A percentile compares a stretch with the other conserved stretches of the same genome.
phyloP scores from a whole-genome alignment of 1,140 invertebrate genomes.

The Parasteatoda tepidariorum region DNA sequence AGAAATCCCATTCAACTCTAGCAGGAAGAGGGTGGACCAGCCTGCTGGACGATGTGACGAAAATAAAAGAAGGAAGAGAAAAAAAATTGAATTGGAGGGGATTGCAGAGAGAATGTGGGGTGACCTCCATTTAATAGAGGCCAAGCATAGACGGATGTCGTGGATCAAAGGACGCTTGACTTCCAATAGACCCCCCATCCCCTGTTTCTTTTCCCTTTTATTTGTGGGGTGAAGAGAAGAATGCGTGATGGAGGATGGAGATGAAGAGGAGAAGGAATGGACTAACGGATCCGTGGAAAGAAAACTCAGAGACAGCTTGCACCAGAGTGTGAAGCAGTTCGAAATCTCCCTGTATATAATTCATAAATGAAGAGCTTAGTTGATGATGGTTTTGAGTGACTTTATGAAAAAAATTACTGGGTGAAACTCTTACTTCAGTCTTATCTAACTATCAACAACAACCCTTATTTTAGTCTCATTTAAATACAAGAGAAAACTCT shows the following conservation, averaged over 20 bases:
- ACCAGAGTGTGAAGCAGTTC: no score
- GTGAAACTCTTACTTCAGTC: no score
- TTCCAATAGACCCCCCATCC: slow-evolving; percentile 6
- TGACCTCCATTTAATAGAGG: slow-evolving; percentile 56
- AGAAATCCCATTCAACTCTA: not conserved
- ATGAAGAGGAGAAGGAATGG: not conserved
- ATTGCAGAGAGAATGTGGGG: slow-evolving; percentile 10
- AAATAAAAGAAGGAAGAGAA: slow-evolving; percentile 10
- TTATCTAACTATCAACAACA: no score
- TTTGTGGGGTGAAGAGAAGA: not conserved
- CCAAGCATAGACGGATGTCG: slow-evolving; percentile 40
- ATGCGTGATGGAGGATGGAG: not conserved
- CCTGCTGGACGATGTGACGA: not conserved
- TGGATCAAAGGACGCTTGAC: slow-evolving; percentile 53
- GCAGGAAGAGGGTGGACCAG: not conserved
- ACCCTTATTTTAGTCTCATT: no score
- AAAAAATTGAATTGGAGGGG: not conserved
- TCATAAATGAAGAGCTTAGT: no score
- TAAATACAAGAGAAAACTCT: no score
- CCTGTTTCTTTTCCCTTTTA: not conserved
- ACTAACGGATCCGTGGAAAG: not conserved
- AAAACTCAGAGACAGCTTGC: not conserved
- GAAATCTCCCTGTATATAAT: no score
- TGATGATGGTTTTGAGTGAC: no score
- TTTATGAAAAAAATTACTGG: no score